Base-by-base conservation (phyloP, 2,113 vertebrate genomes). In the Pan paniscus region DNA sequence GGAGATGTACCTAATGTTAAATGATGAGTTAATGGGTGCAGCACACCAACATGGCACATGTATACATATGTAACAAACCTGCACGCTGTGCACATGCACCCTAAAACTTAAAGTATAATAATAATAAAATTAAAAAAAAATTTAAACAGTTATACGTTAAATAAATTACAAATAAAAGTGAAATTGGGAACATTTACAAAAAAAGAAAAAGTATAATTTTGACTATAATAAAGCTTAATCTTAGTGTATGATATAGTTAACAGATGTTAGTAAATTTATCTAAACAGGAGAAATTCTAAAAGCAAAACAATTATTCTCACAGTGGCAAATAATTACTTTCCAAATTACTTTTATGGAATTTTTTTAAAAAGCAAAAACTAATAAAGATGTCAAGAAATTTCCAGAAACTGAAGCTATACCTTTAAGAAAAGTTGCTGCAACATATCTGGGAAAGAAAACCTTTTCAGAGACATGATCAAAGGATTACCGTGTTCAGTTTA, bases 401-500 rank as follows among this genome's bases (percentile, higher is more conserved):
- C 55, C 50, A 85, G 78, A 70, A 91, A 11, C 68, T n/a, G 78
- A 95, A 90, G 50, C 82, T 3, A 20, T 80, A 30, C 61, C 96
- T 92, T 97, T 97, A 97, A 97, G 95, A 85, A 95, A 89, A 87
- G 43, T 91, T 64, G 25, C 0, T 10, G 92, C 79, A 89, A 94
- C 73, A 18, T 80, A 78, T 46, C 13, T 96, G 97, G 97, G 95
- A 68, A 95, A 94, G 97, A 90, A 96, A 22, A 50, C 2, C 89
- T 73, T 98, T 97, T 72, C 84, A 59, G 1, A 46, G 86, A 55
- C 75, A 46, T 1, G 59, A 93, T 93, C 97, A 97, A 98, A 98
- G 97, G 95, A 86, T 73, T 59, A 12, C 89, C 20, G 8, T 93
- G 89, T 93, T 48, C 90, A 76, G 35, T 61, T 67, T 85, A 93